A percentile compares a stretch with the other conserved stretches of the same genome.
Evolutionary conservation across 2,113 vertebrate species (phyloP).

Genomic region (Perca schrenkii): DNA sequence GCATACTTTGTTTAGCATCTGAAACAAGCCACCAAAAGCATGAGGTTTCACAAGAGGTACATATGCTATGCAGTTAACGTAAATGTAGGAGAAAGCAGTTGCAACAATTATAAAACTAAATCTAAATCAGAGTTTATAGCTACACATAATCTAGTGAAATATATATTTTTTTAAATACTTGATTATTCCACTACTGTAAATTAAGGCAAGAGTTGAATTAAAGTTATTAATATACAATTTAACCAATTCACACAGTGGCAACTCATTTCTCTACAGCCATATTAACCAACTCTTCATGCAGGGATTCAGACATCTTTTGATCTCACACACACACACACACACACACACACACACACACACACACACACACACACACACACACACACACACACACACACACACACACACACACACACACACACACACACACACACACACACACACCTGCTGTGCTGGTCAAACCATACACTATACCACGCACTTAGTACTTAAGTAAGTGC

Average conservation of each 20-base stretch:
- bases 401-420: too few species aligned
- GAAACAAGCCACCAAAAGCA: slow-evolving; percentile 22
- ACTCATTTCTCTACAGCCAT: not conserved
- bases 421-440: too few species aligned
- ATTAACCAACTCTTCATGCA: not conserved
- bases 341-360: too few species aligned
- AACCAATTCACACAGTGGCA: not conserved
- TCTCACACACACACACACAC: not conserved
- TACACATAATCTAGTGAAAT: not conserved
- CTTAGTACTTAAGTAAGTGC: not conserved
- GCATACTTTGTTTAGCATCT: slow-evolving; percentile 7
- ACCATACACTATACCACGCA: not conserved
- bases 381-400: too few species aligned
- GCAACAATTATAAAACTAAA: not conserved
- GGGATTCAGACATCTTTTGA: not conserved
- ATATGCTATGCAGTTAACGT: not conserved
- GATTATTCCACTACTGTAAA: not conserved
- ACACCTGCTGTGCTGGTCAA: not conserved
- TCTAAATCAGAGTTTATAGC: not conserved
- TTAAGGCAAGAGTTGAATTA: not conserved
- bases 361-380: too few species aligned
- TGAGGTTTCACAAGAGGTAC: slow-evolving; percentile 17
- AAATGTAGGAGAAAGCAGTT: not conserved
- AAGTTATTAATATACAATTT: not conserved
- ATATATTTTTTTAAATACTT: not conserved